Evolutionary conservation across 2,797 vertebrate species (phyloP).

Genomic region (Bovichtus diacanthus): DNA sequence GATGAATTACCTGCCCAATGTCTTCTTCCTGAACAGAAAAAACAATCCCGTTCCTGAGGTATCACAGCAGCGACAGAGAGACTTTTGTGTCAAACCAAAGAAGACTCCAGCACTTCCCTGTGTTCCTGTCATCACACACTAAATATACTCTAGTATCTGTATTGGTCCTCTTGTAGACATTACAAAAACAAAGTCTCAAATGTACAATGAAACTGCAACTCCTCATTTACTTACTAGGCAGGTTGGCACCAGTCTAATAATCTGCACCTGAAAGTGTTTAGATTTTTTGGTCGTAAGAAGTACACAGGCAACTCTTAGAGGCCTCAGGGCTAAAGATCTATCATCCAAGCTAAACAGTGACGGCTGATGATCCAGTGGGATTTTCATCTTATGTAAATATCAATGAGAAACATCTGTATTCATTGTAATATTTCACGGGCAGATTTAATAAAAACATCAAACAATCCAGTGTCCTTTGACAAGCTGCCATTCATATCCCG

Average conservation of each 20-base stretch:
- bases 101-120: slow-evolving; percentile 7
- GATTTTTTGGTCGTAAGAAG: neutral
- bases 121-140: slow-evolving; percentile 24
- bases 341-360: neutral
- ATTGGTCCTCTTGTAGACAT: neutral
- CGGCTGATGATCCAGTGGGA: neutral
- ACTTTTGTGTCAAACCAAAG: slow-evolving; percentile 9
- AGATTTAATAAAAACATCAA: slow-evolving; percentile 12
- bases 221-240: neutral
- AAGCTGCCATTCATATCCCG: neutral
- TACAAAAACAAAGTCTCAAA: neutral
- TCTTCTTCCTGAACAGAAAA: slow-evolving; percentile 33
- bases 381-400: neutral
- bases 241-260: neutral
- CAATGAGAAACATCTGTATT: neutral
- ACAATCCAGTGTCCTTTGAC: too few relatives aligned
- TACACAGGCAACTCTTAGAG: neutral
- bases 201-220: slow-evolving; percentile 15
- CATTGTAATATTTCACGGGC: neutral
- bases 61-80: neutral
- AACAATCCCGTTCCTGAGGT: neutral
- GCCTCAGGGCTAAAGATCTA: neutral
- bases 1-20: neutral
- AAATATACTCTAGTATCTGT: neutral
- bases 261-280: neutral